A percentile compares a stretch with the other conserved stretches of the same genome.
phyloP scores from a whole-genome alignment of 2,113 vertebrate genomes.

The Athene cunicularia region DNA sequence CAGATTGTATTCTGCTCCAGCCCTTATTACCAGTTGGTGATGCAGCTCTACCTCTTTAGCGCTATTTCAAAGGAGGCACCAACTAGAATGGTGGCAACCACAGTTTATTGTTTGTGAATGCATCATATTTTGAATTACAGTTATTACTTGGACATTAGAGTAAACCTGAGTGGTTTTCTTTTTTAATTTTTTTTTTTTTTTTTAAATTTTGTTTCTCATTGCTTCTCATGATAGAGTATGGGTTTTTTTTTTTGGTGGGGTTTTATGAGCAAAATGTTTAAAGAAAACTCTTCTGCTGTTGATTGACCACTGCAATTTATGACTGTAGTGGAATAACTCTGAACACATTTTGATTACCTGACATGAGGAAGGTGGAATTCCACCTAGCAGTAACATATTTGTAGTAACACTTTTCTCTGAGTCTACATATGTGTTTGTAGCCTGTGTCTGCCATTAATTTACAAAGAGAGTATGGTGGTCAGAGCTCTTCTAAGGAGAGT shows the following conservation, averaged over 20 bases:
- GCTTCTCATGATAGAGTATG: background rate
- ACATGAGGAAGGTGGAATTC: background rate
- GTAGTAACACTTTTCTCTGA: background rate
- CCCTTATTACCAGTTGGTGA: background rate
- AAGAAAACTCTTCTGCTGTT: background rate
- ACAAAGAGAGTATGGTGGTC: rapidly evolving
- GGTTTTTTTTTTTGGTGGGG: background rate
- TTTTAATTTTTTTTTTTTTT: too few relatives aligned
- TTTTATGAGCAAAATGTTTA: background rate
- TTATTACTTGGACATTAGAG: background rate
- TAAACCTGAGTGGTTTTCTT: background rate
- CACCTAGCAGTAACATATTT: background rate
- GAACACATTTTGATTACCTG: background rate
- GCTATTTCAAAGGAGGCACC: background rate
- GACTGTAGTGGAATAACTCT: background rate
- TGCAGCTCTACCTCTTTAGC: background rate
- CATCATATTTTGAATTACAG: background rate
- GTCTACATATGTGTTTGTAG: background rate
- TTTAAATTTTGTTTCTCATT: background rate
- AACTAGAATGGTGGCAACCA: background rate
- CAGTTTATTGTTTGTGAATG: background rate
- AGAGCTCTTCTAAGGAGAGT: background rate
- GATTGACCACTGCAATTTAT: background rate
- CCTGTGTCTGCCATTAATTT: background rate
- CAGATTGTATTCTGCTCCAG: background rate